Conservation (phyloP, 2,888 invertebrate species). For the Pseudanteris insignis region DNA sequence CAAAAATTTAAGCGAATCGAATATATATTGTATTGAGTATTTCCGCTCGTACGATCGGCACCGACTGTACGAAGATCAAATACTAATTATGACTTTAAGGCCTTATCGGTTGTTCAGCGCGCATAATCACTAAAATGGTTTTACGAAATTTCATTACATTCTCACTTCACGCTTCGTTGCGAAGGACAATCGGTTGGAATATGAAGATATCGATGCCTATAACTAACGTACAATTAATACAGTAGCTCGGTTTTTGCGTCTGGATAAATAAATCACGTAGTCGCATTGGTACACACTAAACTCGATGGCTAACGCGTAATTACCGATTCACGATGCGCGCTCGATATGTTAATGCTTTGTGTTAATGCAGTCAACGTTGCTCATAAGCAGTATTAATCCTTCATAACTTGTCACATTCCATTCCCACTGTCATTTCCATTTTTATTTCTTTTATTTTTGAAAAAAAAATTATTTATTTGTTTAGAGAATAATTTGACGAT, state of each 20-base stretch:
- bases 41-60: too few relatives aligned
- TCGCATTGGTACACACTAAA: slow-evolving; percentile 17
- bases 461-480: not conserved
- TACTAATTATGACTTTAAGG: slow-evolving; percentile 5
- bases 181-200: not conserved
- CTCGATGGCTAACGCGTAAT: slow-evolving; percentile 25
- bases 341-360: slow-evolving; percentile 36
- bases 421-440: not conserved
- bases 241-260: slow-evolving; percentile 7
- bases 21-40: too few relatives aligned
- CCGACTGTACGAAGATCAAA: too few relatives aligned
- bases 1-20: too few relatives aligned
- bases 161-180: not conserved
- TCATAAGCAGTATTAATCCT: slow-evolving; percentile 17
- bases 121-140: slow-evolving; percentile 7
- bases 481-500: not conserved
- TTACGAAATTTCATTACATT: slow-evolving; percentile 9
- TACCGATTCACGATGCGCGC: slow-evolving; percentile 33
- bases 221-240: slow-evolving; percentile 22
- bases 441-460: not conserved
- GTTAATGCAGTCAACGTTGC: slow-evolving; percentile 29
- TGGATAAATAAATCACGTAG: slow-evolving; percentile 20
- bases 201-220: too few relatives aligned
- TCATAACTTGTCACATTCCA: slow-evolving; percentile 26
- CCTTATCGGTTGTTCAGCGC: slow-evolving; percentile 4